phyloP scores from a whole-genome alignment of 2,797 vertebrate genomes.

The Numenius phaeopus region DNA sequence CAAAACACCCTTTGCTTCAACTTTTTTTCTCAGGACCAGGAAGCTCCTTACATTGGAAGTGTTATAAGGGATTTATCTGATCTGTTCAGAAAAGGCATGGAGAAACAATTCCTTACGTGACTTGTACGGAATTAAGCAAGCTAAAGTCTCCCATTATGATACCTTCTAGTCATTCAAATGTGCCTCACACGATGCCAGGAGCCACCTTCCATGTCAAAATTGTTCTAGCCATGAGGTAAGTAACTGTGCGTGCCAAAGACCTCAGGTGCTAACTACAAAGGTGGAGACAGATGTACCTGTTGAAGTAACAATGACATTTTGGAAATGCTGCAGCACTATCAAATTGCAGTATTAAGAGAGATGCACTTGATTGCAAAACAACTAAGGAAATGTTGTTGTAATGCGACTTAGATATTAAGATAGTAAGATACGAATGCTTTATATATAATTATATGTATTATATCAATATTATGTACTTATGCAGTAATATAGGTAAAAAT shows the following conservation, averaged over 20 bases:
- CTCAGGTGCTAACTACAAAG: neutral
- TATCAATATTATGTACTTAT: neutral
- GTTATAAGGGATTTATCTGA: neutral
- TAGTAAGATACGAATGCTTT: neutral
- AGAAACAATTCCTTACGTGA: neutral
- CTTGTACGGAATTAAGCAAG: neutral
- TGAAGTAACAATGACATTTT: neutral
- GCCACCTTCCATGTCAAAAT: neutral
- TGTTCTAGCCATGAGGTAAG: neutral
- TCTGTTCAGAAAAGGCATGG: neutral
- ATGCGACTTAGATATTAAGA: neutral
- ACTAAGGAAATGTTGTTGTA: neutral
- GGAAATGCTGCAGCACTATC: neutral
- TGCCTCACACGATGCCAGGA: neutral
- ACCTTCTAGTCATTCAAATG: neutral
- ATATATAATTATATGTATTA: neutral
- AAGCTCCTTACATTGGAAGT: neutral
- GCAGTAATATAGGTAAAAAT: neutral
- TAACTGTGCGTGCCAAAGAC: neutral
- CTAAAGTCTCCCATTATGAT: neutral
- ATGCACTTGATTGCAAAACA: neutral
- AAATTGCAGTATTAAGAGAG: neutral
- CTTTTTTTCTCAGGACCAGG: neutral
- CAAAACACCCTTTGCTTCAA: neutral
- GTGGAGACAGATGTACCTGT: neutral